Conservation (phyloP, 2,888 invertebrate genomes). For the Vanessa cardui region DNA sequence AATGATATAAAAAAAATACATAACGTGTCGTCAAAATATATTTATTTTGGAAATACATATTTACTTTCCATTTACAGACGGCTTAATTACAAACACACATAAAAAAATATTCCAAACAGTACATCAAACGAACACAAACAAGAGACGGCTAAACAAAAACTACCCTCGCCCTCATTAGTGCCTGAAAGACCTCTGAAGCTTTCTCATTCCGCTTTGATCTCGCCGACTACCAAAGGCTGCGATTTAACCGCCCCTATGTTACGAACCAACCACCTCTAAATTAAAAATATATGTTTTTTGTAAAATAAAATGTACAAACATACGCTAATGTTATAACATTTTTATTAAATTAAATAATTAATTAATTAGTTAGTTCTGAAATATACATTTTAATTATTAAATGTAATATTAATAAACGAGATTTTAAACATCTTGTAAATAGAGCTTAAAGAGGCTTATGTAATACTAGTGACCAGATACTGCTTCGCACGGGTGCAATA, state of each 20-base stretch:
- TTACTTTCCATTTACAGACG: slow-evolving; percentile 21
- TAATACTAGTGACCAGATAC: too few species aligned
- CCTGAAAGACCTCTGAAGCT: slow-evolving; percentile 46
- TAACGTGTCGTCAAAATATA: not conserved
- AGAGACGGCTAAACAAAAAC: slow-evolving; percentile 41
- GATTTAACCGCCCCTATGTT: slow-evolving; percentile 21
- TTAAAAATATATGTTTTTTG: slow-evolving; percentile 34
- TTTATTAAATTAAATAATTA: too few species aligned
- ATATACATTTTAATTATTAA: too few species aligned
- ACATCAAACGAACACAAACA: slow-evolving; percentile 45
- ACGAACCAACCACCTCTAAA: slow-evolving; percentile 27
- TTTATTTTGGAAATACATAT: slow-evolving; percentile 4
- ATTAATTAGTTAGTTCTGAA: too few species aligned
- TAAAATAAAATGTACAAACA: slow-evolving; percentile 22
- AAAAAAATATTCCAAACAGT: slow-evolving; percentile 16
- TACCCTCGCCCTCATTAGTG: slow-evolving; percentile 51
- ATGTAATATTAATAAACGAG: too few species aligned
- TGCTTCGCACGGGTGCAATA: too few species aligned
- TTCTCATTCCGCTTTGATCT: slow-evolving; percentile 49
- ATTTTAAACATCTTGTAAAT: too few species aligned
- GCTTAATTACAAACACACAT: slow-evolving; percentile 24
- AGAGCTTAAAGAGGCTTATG: too few species aligned
- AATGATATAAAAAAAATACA: not conserved
- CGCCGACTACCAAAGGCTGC: slow-evolving; percentile 31
- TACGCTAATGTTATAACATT: not conserved